phyloP scores from a whole-genome alignment of 2,113 vertebrate species.

The Lichenostomus cassidix region DNA sequence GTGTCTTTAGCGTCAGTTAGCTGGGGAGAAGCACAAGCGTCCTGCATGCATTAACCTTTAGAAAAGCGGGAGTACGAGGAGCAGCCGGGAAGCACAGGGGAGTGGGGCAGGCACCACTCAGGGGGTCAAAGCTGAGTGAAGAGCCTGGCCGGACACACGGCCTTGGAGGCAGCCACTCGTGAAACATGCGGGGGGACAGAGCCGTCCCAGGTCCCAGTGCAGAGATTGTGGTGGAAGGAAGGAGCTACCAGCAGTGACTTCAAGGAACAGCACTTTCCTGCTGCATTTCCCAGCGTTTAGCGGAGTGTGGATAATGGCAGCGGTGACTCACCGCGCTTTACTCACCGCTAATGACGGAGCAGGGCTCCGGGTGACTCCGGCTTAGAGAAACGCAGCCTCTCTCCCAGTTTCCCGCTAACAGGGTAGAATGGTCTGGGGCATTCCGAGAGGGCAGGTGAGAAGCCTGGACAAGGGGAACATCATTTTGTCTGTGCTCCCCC shows the following conservation, averaged over 20 bases:
- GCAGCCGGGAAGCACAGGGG: neutral
- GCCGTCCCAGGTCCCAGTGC: neutral
- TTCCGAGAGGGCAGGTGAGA: neutral
- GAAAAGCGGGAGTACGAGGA: neutral
- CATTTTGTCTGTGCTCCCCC: neutral
- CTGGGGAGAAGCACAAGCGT: neutral
- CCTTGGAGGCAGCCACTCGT: neutral
- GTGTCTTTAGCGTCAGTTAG: neutral
- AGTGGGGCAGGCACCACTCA: fast-evolving
- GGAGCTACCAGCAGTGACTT: neutral
- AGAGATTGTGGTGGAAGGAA: neutral
- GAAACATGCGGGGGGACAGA: neutral
- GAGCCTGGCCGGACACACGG: neutral
- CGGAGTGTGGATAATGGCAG: neutral
- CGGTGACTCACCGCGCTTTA: constrained; percentile 13
- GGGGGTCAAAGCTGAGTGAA: neutral
- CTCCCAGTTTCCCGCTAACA: neutral
- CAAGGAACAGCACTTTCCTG: neutral
- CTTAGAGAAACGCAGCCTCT: neutral
- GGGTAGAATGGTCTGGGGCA: neutral
- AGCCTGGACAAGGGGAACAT: neutral
- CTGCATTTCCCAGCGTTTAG: neutral
- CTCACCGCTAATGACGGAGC: constrained; percentile 29
- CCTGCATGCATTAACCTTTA: constrained; percentile 15
- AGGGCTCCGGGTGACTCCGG: neutral